These are phyloP conservation scores for Caenorhabditis parvicauda DNA, from an alignment of 2,888 invertebrate genomes.

Conservation along the genomic window DNA sequence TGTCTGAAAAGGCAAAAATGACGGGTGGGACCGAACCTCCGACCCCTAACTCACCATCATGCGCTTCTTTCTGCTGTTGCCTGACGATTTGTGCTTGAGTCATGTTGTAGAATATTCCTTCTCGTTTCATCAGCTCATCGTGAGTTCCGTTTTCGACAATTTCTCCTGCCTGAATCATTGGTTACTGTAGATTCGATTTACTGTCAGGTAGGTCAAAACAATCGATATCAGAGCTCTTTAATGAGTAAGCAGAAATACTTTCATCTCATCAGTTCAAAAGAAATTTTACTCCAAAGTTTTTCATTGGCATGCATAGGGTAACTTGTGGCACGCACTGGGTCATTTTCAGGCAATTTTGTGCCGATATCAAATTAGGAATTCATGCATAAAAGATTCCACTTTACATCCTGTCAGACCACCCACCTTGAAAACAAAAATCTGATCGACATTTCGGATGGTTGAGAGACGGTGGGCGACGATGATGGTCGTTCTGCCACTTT, in stretches of 20 bases:
- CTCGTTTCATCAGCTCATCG: constrained; percentile 53
- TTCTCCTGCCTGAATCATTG: constrained; percentile 50
- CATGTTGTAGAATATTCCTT: constrained; percentile 66
- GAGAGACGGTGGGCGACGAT: constrained; percentile 67
- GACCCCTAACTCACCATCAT: constrained; percentile 13
- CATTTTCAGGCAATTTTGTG: not conserved
- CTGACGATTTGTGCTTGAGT: constrained; percentile 64
- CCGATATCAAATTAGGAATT: not conserved
- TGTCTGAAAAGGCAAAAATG: not conserved
- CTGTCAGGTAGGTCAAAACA: not conserved
- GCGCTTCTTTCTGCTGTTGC: constrained; percentile 34
- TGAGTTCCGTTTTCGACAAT: constrained; percentile 67
- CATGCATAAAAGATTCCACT: not conserved
- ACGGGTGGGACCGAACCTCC: no score
- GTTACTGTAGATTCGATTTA: no score
- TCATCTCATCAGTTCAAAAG: not conserved
- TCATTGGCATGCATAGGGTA: no score
- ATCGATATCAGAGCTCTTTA: not conserved
- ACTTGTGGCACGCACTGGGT: no score
- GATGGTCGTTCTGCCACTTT: constrained; percentile 65
- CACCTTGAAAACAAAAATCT: constrained; percentile 62
- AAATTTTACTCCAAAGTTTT: not conserved
- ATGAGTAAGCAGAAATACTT: no score
- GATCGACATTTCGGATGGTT: constrained; percentile 67
- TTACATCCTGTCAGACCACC: not conserved